These are phyloP conservation scores for Graphium colonna DNA, from an alignment of 2,888 invertebrate species.

Conservation along the genomic window DNA sequence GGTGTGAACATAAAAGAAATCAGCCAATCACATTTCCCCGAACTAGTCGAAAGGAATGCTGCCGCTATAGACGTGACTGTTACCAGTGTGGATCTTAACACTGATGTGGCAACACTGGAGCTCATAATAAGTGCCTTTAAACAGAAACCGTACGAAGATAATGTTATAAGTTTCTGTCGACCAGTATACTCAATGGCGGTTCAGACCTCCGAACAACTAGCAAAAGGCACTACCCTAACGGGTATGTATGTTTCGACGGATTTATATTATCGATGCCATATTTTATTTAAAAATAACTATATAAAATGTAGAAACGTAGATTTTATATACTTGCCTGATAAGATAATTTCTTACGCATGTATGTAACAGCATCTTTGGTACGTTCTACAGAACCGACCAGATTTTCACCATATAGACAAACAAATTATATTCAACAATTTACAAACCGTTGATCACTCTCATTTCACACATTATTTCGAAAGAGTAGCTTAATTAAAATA, in stretches of 20 bases:
- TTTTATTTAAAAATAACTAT: not conserved
- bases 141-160: conserved; percentile 86
- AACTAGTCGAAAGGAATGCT: conserved; percentile 48
- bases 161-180: conserved; percentile 82
- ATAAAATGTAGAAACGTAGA: no score
- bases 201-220: conserved; percentile 84
- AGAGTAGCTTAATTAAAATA: no score
- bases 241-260: conserved; percentile 73
- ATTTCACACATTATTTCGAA: no score
- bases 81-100: conserved; percentile 68
- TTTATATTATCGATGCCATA: not conserved
- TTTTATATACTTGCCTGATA: conserved; percentile 12
- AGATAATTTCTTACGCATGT: not conserved
- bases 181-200: conserved; percentile 89
- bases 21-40: conserved; percentile 58
- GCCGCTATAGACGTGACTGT: conserved; percentile 39
- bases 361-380: no score
- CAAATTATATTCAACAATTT: not conserved
- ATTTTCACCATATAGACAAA: no score
- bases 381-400: no score
- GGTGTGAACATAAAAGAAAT: conserved; percentile 64
- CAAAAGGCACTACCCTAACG: conserved; percentile 80
- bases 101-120: conserved; percentile 82
- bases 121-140: conserved; percentile 87
- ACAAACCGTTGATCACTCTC: no score